These are phyloP conservation scores for Empis livida DNA, from an alignment of 2,888 invertebrate species.

Conservation along the genomic window DNA sequence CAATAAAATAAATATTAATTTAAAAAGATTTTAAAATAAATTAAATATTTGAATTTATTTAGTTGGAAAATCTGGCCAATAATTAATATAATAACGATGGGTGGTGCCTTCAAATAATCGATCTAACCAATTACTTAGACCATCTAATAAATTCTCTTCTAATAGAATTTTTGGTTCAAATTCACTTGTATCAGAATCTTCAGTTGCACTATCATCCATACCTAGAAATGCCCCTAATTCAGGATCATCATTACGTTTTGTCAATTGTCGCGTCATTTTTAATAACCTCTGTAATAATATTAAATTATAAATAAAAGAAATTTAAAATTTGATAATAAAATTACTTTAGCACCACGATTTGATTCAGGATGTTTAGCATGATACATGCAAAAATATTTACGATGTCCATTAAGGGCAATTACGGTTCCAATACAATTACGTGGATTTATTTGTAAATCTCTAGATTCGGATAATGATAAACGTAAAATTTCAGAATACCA, in stretches of 20 bases:
- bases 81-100: slow-evolving; percentile 88
- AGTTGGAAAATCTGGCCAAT: slow-evolving; percentile 94
- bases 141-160: slow-evolving; percentile 74
- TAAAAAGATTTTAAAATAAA: too few relatives aligned
- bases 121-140: slow-evolving; percentile 92
- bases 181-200: slow-evolving; percentile 42
- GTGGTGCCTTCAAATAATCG: slow-evolving; percentile 92
- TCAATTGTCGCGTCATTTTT: slow-evolving; percentile 50
- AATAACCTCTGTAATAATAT: slow-evolving; percentile 45
- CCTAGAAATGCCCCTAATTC: slow-evolving; percentile 80
- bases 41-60: slow-evolving; percentile 41
- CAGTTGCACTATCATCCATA: slow-evolving; percentile 57
- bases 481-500: slow-evolving; percentile 91
- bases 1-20: too few relatives aligned
- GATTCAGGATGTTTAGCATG: slow-evolving; percentile 90
- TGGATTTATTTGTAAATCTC: slow-evolving; percentile 81
- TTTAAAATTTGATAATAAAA: not conserved
- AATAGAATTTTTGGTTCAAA: slow-evolving; percentile 40
- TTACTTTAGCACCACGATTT: slow-evolving; percentile 52
- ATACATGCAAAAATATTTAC: slow-evolving; percentile 98
- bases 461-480: slow-evolving; percentile 69
- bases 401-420: slow-evolving; percentile 86
- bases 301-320: slow-evolving; percentile 1
- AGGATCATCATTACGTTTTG: slow-evolving; percentile 45
- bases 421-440: slow-evolving; percentile 96